Evolutionary conservation across 2,113 vertebrate species (phyloP).

Genomic region (Paralichthys olivaceus): DNA sequence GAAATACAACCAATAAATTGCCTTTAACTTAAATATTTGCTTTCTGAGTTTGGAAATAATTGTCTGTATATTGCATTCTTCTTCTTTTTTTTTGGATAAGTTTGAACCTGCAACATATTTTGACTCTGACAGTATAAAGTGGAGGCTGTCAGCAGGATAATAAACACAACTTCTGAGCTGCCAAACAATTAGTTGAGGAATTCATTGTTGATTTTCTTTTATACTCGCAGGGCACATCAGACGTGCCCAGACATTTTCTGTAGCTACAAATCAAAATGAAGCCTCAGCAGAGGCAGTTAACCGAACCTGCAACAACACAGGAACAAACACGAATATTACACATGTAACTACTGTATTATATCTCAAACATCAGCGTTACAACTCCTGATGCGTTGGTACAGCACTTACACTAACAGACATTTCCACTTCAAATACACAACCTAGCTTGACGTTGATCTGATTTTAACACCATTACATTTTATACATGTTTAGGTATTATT

Average conservation of each 20-base stretch:
- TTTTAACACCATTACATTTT: neutral
- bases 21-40: neutral
- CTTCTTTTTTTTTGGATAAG: neutral
- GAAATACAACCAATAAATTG: neutral
- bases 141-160: neutral
- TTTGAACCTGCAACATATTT: neutral
- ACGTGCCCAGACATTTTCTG: slow-evolving; percentile 55
- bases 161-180: neutral
- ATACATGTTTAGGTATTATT: neutral
- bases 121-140: neutral
- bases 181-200: slow-evolving; percentile 17
- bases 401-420: neutral
- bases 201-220: slow-evolving; percentile 28
- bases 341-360: slow-evolving; percentile 1
- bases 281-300: slow-evolving; percentile 1
- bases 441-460: neutral
- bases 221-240: slow-evolving; percentile 9
- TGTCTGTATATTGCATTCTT: neutral
- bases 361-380: slow-evolving; percentile 3
- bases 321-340: slow-evolving; percentile 21
- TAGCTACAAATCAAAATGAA: slow-evolving; percentile 15
- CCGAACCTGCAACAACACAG: slow-evolving; percentile 31
- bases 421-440: neutral
- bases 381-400: slow-evolving; percentile 23
- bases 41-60: neutral